Percentiles rank a stretch among this genome's conserved stretches.
phyloP scores from a whole-genome alignment of 2,113 vertebrate genomes.

The Raja brachyura region DNA sequence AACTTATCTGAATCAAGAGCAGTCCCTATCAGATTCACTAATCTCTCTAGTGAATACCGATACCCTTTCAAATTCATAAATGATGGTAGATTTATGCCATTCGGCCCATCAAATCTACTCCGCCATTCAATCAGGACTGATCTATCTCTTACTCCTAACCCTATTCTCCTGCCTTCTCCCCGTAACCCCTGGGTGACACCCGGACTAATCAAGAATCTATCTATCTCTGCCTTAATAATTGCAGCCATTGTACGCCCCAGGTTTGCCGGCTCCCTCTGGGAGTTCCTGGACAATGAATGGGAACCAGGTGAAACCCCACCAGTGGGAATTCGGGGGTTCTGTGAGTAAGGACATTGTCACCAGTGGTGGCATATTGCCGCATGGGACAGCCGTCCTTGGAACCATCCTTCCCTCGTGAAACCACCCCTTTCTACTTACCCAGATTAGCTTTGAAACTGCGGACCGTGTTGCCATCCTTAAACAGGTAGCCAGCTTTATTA shows the following conservation, averaged over 20 bases:
- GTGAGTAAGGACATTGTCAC: background rate
- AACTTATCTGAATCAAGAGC: background rate
- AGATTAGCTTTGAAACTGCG: constrained; percentile 56
- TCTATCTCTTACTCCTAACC: too few relatives aligned
- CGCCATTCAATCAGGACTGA: too few relatives aligned
- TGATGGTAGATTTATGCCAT: too few relatives aligned
- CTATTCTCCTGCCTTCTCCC: too few relatives aligned
- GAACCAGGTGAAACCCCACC: too few relatives aligned
- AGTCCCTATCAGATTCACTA: background rate
- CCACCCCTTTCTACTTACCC: constrained; percentile 49
- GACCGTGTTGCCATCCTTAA: constrained; percentile 79
- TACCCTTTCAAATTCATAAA: background rate
- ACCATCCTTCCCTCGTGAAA: background rate
- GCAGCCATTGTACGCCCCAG: background rate
- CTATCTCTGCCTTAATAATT: too few relatives aligned
- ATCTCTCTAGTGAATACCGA: background rate
- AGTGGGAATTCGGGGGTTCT: background rate
- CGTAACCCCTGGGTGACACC: too few relatives aligned
- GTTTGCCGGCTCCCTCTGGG: background rate
- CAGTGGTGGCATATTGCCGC: background rate
- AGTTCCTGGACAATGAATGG: background rate
- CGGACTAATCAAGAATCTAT: too few relatives aligned
- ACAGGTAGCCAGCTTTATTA: constrained; percentile 56
- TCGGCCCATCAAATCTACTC: too few relatives aligned
- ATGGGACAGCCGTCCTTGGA: too few relatives aligned